Evolutionary conservation across 2,888 invertebrate genomes (phyloP).

Genomic region (Pheosia gnoma): DNA sequence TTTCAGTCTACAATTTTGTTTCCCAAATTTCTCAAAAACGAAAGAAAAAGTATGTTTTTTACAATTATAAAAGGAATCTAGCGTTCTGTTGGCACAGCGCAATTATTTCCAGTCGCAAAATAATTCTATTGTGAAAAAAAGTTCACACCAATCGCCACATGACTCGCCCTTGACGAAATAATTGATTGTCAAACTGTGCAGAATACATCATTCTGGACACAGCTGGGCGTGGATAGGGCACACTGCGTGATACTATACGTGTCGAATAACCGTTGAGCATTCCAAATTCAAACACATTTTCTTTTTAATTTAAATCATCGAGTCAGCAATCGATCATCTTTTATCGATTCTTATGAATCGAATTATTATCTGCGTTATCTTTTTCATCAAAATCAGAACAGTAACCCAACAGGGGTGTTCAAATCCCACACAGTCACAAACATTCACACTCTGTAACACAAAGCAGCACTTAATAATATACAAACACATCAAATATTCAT

Average conservation of each 20-base stretch:
- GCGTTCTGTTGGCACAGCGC: not conserved
- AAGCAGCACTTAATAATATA: not conserved
- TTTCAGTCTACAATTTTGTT: too few species aligned
- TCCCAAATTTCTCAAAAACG: too few species aligned
- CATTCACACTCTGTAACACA: not conserved
- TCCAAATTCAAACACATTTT: not conserved
- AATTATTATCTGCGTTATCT: not conserved
- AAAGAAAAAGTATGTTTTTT: too few species aligned
- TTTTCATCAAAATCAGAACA: not conserved
- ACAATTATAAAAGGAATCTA: too few species aligned
- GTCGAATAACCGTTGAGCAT: not conserved
- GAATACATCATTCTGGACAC: conserved; percentile 27
- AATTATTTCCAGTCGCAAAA: not conserved
- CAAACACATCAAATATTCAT: not conserved
- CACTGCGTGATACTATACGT: conserved; percentile 22
- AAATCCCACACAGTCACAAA: not conserved
- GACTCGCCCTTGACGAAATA: conserved; percentile 27
- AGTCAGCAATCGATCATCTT: not conserved
- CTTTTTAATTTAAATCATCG: not conserved
- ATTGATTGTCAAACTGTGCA: conserved; percentile 33
- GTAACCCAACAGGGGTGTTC: too few species aligned
- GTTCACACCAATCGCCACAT: conserved; percentile 14
- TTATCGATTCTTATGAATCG: not conserved
- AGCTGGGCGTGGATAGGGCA: conserved; percentile 27
- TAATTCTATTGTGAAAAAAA: conserved; percentile 8